Percentiles rank a stretch among this genome's conserved stretches.
phyloP scores from a whole-genome alignment of 2,113 vertebrate genomes.

The Pterocles gutturalis region DNA sequence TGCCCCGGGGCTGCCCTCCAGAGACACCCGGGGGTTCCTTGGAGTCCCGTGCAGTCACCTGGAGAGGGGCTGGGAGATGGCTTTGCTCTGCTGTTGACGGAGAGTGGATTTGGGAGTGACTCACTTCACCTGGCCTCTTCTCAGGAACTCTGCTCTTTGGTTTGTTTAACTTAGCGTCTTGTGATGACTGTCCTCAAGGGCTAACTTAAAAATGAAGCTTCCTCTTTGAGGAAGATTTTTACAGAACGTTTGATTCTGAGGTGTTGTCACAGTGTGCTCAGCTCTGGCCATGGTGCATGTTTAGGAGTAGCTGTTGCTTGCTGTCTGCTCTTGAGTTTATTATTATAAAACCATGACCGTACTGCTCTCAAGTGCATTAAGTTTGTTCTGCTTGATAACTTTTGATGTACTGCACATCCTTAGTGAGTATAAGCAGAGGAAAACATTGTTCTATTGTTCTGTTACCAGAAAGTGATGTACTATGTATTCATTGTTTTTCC shows the following conservation, averaged over 20 bases:
- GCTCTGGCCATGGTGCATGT: background rate
- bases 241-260: background rate
- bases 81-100: background rate
- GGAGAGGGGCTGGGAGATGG: background rate
- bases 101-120: fast-evolving
- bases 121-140: background rate
- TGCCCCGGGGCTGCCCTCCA: background rate
- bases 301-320: background rate
- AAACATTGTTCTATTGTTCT: background rate
- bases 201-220: background rate
- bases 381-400: background rate
- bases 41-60: background rate
- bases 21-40: fast-evolving
- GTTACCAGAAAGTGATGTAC: background rate
- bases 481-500: background rate
- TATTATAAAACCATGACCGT: background rate
- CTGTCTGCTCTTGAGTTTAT: constrained; percentile 3
- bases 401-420: background rate
- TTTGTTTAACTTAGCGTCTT: background rate
- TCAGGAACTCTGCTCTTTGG: background rate
- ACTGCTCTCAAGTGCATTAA: background rate
- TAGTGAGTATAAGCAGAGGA: background rate
- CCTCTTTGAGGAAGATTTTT: background rate
- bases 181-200: background rate
- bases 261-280: background rate